A percentile compares a stretch with the other conserved stretches of the same genome.
Conservation (phyloP, 2,113 vertebrate genomes). For the Diadophis punctatus region DNA sequence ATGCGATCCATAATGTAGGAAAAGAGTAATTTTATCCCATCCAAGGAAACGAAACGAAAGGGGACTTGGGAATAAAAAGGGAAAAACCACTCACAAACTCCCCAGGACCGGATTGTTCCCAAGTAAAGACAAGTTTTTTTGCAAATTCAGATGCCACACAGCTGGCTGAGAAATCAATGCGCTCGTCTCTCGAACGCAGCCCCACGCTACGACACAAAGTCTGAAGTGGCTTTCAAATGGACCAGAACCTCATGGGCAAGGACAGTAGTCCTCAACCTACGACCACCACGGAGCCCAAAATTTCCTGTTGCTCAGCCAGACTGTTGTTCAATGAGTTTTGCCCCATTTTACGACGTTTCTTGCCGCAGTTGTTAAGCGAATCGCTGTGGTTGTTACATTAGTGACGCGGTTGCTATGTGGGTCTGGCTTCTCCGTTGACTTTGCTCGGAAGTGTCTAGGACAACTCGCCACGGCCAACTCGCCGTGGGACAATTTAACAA, state of each 20-base stretch:
- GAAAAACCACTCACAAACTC: background rate
- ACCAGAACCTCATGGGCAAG: background rate
- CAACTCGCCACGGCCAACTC: too few relatives aligned
- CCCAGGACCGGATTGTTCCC: too few relatives aligned
- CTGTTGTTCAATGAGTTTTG: background rate
- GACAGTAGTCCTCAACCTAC: background rate
- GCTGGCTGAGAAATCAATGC: background rate
- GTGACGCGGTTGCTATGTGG: background rate
- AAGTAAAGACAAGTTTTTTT: background rate
- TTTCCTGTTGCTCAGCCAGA: background rate
- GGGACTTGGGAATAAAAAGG: background rate
- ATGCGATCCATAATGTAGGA: background rate
- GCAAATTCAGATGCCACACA: background rate
- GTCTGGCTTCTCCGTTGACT: background rate
- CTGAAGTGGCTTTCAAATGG: background rate
- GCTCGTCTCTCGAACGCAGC: background rate
- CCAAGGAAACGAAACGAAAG: background rate
- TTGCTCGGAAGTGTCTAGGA: background rate
- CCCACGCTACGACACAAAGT: background rate
- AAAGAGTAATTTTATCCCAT: background rate
- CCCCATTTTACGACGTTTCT: background rate
- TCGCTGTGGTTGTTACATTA: background rate
- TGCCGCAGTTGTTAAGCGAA: background rate
- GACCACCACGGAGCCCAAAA: background rate
- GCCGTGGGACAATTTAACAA: too few relatives aligned